Base-by-base conservation (phyloP, 1,140 invertebrate genomes). In the Pomacea maculata region DNA sequence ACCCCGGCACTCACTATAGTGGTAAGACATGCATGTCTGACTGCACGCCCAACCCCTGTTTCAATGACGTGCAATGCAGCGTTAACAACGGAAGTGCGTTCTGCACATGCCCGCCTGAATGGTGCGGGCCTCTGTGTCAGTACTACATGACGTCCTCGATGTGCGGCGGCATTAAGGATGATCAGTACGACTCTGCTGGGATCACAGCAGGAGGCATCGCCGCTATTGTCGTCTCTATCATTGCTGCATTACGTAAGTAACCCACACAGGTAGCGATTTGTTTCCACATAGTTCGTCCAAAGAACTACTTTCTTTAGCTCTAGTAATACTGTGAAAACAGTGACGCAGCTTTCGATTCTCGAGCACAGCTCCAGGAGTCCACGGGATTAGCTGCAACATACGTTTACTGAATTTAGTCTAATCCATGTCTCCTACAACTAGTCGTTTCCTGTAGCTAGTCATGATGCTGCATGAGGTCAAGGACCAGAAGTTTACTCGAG, bases 71-170 rank as follows among this genome's bases (percentile, higher is more conserved):
- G 6, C 82, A 64, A 1, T 89, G 88, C 81, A 75, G 78, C 78
- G 45, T 79, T 29, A 29, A 85, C 34, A 80, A 75, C 21, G 75
- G 75, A 9, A 70, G 84, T 25, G 84, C 83, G 21, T 84, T 81
- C 29, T 90, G 89, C 80, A 25, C 71, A 15, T 89, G 98, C 90
- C 95, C 95, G 9, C 95, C 95, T 81, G 96, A 97, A 67, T 99
- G 96, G 92, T 97, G 95, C 94, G 97, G 97, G 78, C 95, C 96
- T 87, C 96, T 97, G 10, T 78, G 77, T 65, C 64, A 71, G 29
- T 19, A 55, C 52, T 78, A 71, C 65, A 54, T 25, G 63, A 70
- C 34, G 14, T 61, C 15, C 11, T 61, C 57, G 8, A 14, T 9
- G 91, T 99, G 98, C 92, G 96, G 98, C 90, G 25, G 25, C 25